These are phyloP conservation scores for Calephelis perditalis DNA, from an alignment of 2,888 invertebrate species.

Conservation along the genomic window DNA sequence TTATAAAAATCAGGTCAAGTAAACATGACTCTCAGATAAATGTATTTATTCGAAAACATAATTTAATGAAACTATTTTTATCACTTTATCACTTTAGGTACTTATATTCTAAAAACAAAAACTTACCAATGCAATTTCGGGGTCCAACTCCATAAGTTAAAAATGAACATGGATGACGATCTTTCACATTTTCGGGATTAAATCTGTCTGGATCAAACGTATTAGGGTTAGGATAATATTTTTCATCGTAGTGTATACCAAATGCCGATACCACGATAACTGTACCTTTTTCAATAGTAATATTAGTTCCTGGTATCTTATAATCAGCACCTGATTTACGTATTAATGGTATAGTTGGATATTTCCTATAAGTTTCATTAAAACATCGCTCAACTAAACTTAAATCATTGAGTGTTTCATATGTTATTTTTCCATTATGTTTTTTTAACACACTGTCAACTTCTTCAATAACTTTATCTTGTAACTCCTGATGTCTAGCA, in stretches of 20 bases:
- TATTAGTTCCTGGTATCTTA: slow-evolving; percentile 46
- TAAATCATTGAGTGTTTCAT: slow-evolving; percentile 52
- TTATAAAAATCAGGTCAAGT: too few relatives aligned
- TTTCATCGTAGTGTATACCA: slow-evolving; percentile 58
- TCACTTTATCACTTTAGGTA: too few relatives aligned
- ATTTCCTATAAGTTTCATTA: slow-evolving; percentile 55
- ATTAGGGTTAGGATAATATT: slow-evolving; percentile 57
- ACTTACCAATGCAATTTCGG: slow-evolving; percentile 36
- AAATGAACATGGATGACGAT: slow-evolving; percentile 48
- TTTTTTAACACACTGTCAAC: slow-evolving; percentile 42
- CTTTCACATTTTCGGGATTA: slow-evolving; percentile 39
- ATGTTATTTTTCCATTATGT: slow-evolving; percentile 46
- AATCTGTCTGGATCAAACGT: slow-evolving; percentile 68
- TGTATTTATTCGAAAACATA: too few relatives aligned
- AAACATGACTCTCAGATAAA: too few relatives aligned
- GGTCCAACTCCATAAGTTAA: slow-evolving; percentile 61
- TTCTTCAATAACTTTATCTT: slow-evolving; percentile 45
- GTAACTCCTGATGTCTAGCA: slow-evolving; percentile 50
- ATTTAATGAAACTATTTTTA: too few relatives aligned
- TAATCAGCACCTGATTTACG: slow-evolving; percentile 47
- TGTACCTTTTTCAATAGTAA: slow-evolving; percentile 45
- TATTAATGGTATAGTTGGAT: slow-evolving; percentile 56
- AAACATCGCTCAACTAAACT: slow-evolving; percentile 54
- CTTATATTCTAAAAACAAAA: slow-evolving; percentile 32
- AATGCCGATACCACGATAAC: slow-evolving; percentile 44